Conservation (phyloP, 2,888 invertebrate species). For the Lissocephala sabroskyi region DNA sequence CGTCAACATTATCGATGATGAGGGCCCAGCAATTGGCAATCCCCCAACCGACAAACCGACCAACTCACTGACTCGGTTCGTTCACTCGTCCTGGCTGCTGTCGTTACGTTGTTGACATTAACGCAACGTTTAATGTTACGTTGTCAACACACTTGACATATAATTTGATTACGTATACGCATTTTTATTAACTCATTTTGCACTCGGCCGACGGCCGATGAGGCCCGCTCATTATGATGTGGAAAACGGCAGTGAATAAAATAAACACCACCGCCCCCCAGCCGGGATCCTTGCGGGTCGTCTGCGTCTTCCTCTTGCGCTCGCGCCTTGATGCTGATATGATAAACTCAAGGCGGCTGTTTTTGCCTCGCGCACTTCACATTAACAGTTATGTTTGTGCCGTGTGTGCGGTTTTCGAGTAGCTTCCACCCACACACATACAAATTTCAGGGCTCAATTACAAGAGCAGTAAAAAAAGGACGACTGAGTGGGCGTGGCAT, state of each 20-base stretch:
- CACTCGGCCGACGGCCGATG: constrained; percentile 22
- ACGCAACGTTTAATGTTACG: constrained; percentile 63
- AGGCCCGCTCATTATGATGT: constrained; percentile 7
- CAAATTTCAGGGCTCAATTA: constrained; percentile 25
- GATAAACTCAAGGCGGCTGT: constrained; percentile 37
- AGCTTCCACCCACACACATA: constrained; percentile 17
- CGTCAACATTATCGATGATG: neutral
- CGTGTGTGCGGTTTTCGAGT: constrained; percentile 31
- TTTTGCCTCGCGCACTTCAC: constrained; percentile 29
- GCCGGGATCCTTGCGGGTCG: too few species aligned
- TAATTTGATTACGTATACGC: constrained; percentile 64
- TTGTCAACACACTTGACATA: constrained; percentile 66
- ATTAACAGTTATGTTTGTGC: constrained; percentile 45
- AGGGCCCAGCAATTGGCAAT: neutral
- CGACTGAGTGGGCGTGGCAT: too few species aligned
- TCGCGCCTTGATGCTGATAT: constrained; percentile 46
- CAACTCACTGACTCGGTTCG: neutral
- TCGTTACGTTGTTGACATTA: constrained; percentile 14
- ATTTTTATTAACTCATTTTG: constrained; percentile 61
- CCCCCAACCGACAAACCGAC: neutral
- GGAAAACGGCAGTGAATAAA: too few species aligned
- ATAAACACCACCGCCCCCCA: constrained; percentile 2
- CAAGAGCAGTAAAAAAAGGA: constrained; percentile 16
- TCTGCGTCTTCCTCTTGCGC: neutral
- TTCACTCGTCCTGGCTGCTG: neutral